These are phyloP conservation scores for Drosophila melanosoma DNA, from an alignment of 2,888 invertebrate species.

Conservation along the genomic window DNA sequence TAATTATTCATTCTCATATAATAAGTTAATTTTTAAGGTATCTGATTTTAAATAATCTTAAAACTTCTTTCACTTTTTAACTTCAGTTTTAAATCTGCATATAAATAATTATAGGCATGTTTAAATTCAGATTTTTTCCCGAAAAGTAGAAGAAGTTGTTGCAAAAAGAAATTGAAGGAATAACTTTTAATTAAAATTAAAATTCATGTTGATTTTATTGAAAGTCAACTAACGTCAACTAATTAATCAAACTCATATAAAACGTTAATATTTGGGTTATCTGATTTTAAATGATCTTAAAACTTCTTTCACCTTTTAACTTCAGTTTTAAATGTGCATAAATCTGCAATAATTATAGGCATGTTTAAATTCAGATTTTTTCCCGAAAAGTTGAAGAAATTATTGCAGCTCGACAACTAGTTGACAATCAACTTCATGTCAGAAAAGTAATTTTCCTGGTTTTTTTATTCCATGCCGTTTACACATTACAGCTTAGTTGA, in stretches of 20 bases:
- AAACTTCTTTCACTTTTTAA: not conserved
- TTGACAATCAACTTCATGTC: not conserved
- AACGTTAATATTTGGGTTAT: not conserved
- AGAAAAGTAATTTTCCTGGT: not conserved
- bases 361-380: too few relatives aligned
- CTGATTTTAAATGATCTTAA: not conserved
- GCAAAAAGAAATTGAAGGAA: not conserved
- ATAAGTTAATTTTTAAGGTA: not conserved
- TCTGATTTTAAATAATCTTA: not conserved
- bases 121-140: too few relatives aligned
- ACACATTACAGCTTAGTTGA: not conserved
- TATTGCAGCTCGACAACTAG: too few relatives aligned
- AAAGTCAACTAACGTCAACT: too few relatives aligned
- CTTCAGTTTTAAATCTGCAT: too few relatives aligned
- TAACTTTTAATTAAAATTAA: not conserved
- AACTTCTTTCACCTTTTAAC: not conserved
- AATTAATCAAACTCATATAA: not conserved
- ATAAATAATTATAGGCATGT: too few relatives aligned
- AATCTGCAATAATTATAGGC: too few relatives aligned
- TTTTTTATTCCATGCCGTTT: not conserved
- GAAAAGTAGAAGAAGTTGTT: too few relatives aligned
- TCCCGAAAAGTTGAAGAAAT: too few relatives aligned
- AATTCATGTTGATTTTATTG: not conserved
- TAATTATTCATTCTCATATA: not conserved
- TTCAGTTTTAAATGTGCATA: too few relatives aligned